Conservation (phyloP, 2,888 invertebrate genomes). For the Andrena trimmerana region DNA sequence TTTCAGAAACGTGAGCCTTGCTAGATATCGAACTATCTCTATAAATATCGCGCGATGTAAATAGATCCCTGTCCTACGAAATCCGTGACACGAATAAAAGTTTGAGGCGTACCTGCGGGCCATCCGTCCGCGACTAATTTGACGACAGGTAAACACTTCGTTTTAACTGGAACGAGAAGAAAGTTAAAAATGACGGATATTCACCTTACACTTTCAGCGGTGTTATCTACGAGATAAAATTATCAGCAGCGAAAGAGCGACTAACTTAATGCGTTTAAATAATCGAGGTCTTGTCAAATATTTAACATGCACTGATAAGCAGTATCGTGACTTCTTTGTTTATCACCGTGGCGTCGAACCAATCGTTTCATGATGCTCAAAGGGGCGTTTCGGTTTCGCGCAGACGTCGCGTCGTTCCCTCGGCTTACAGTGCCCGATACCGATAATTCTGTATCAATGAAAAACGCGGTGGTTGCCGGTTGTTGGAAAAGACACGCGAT, state of each 20-base stretch:
- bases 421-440: not conserved
- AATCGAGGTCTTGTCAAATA: not conserved
- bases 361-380: not conserved
- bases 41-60: conserved; percentile 53
- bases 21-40: conserved; percentile 37
- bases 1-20: conserved; percentile 4
- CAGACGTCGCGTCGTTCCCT: not conserved
- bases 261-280: not conserved
- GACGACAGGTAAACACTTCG: not conserved
- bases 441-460: conserved; percentile 23
- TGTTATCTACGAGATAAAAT: conserved; percentile 14
- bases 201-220: not conserved
- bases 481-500: conserved; percentile 12
- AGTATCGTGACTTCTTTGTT: conserved; percentile 18
- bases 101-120: not conserved
- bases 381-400: conserved; percentile 12
- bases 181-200: not conserved
- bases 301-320: conserved; percentile 30
- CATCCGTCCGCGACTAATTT: not conserved
- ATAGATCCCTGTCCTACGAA: conserved; percentile 40
- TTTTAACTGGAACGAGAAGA: not conserved
- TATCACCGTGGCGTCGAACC: not conserved
- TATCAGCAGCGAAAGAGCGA: not conserved
- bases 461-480: not conserved
- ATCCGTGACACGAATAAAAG: not conserved